A percentile compares a stretch with the other conserved stretches of the same genome.
Evolutionary conservation across 2,888 invertebrate species (phyloP).

Genomic region (Octonoba sinensis): DNA sequence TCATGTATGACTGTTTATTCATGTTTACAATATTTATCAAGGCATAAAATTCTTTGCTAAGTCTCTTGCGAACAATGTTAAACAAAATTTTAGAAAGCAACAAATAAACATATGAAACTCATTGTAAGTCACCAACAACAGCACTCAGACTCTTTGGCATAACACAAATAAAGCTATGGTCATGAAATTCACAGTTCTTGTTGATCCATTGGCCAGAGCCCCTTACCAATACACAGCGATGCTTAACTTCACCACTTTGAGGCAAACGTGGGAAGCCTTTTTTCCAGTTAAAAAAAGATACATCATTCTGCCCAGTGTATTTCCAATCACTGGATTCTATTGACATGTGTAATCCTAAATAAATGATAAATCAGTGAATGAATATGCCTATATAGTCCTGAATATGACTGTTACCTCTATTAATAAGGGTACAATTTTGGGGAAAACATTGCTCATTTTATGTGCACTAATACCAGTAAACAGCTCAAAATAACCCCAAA

Average conservation of each 20-base stretch:
- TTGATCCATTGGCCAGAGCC: slow-evolving; percentile 60
- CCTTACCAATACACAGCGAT: slow-evolving; percentile 49
- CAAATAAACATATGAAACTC: no score
- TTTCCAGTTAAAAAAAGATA: slow-evolving; percentile 54
- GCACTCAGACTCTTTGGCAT: slow-evolving; percentile 3
- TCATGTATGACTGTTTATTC: no score
- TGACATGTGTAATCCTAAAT: slow-evolving; percentile 46
- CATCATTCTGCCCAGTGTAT: slow-evolving; percentile 8
- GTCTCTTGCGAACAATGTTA: no score
- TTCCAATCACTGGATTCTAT: slow-evolving; percentile 30
- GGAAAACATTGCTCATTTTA: no score
- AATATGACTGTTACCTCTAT: no score
- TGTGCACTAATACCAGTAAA: no score
- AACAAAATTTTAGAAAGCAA: no score
- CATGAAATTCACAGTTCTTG: slow-evolving; percentile 50
- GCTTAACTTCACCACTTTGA: slow-evolving; percentile 27
- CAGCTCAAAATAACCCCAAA: no score
- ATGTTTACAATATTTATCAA: no score
- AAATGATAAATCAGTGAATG: slow-evolving; percentile 2
- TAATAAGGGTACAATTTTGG: not conserved
- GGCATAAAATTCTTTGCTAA: no score
- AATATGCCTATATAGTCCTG: no score
- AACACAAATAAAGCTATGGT: slow-evolving; percentile 50
- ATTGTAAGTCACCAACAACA: no score
- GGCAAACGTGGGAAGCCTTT: slow-evolving; percentile 53